A percentile compares a stretch with the other conserved stretches of the same genome.
These are phyloP conservation scores for Kryphioiulus occultus DNA, from an alignment of 2,888 invertebrate species.

Conservation along the genomic window DNA sequence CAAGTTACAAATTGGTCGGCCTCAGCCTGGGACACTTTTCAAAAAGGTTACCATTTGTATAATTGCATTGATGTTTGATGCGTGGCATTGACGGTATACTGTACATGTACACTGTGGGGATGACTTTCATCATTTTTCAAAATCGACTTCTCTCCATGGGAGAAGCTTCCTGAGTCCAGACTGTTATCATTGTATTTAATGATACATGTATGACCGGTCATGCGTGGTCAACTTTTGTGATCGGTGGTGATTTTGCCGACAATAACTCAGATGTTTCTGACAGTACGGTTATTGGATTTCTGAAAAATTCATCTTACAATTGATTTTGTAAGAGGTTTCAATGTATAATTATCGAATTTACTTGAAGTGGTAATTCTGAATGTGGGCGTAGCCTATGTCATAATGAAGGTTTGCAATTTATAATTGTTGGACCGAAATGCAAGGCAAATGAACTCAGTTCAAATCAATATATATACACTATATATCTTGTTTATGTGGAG, in stretches of 20 bases:
- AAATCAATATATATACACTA: too few relatives aligned
- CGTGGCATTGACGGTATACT: background rate
- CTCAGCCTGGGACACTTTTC: background rate
- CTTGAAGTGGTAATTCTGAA: too few relatives aligned
- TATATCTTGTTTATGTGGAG: too few relatives aligned
- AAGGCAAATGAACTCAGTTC: too few relatives aligned
- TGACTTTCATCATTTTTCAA: background rate
- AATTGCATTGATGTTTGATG: background rate
- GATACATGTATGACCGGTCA: background rate
- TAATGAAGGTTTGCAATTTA: too few relatives aligned
- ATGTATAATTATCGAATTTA: too few relatives aligned
- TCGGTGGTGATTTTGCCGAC: background rate
- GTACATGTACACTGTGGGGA: background rate
- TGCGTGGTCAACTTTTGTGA: background rate
- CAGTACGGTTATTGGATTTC: too few relatives aligned
- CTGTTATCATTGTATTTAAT: background rate
- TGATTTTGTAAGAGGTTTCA: too few relatives aligned
- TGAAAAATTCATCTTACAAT: too few relatives aligned
- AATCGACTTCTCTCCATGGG: background rate
- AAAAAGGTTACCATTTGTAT: background rate
- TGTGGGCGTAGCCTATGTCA: too few relatives aligned
- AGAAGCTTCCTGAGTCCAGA: background rate
- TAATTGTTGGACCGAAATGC: too few relatives aligned
- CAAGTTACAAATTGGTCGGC: background rate
- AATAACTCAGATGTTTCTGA: too few relatives aligned